Conservation (phyloP, 2,888 invertebrate genomes). For the Eustalomyia histrio region DNA sequence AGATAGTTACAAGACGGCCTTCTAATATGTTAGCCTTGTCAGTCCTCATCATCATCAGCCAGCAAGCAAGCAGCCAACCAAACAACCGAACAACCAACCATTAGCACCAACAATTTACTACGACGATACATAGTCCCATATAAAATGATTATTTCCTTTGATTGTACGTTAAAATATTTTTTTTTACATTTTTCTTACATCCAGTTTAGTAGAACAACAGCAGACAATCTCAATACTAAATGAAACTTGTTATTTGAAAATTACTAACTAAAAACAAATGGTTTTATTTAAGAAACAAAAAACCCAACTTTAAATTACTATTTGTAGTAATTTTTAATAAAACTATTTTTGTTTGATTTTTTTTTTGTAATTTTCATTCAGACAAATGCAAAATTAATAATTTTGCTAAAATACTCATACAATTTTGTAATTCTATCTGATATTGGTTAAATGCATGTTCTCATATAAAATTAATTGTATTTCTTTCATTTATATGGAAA, state of each 20-base stretch:
- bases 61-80: no score
- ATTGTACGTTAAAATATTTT: constrained; percentile 4
- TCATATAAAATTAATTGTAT: constrained; percentile 7
- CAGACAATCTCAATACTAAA: constrained; percentile 30
- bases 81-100: no score
- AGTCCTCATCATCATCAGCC: constrained; percentile 40
- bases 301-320: constrained; percentile 30
- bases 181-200: not conserved
- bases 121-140: not conserved
- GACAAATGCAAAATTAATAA: not conserved
- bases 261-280: not conserved
- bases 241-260: constrained; percentile 41
- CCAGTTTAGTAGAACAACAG: constrained; percentile 23
- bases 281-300: constrained; percentile 10
- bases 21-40: constrained; percentile 56
- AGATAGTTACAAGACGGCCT: constrained; percentile 44
- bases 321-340: constrained; percentile 27
- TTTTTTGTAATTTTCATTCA: not conserved
- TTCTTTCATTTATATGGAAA: not conserved
- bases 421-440: not conserved
- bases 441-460: not conserved
- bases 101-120: constrained; percentile 10
- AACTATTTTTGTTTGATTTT: constrained; percentile 14
- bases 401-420: not conserved
- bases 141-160: constrained; percentile 25